These are phyloP conservation scores for Sebastes oblongus DNA, from an alignment of 2,797 vertebrate species.

Conservation along the genomic window DNA sequence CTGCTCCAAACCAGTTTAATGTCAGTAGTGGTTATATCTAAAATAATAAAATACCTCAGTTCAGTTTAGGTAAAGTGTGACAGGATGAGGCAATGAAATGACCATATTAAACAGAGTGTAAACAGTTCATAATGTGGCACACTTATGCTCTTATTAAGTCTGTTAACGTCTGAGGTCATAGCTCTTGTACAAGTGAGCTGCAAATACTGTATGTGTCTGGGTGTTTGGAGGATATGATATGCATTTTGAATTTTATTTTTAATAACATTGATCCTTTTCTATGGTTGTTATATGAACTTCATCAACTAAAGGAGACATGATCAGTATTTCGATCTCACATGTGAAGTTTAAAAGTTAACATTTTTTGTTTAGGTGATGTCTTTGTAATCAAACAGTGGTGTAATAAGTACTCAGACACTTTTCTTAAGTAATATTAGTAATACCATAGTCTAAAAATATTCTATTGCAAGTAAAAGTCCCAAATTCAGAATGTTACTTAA, in stretches of 20 bases:
- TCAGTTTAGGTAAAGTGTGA: not conserved
- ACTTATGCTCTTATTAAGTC: not conserved
- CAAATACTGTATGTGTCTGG: not conserved
- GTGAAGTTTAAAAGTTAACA: not conserved
- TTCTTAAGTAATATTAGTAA: too few relatives aligned
- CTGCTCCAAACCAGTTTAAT: not conserved
- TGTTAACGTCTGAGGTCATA: not conserved
- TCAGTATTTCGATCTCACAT: not conserved
- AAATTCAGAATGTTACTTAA: too few relatives aligned
- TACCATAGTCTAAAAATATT: too few relatives aligned
- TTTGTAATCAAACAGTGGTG: not conserved
- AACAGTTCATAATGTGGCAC: not conserved
- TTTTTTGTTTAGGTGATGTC: not conserved
- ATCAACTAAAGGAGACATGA: not conserved
- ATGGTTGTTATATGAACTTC: not conserved
- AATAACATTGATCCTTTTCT: not conserved
- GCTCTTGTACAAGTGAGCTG: not conserved
- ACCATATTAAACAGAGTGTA: not conserved
- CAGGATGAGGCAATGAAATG: not conserved
- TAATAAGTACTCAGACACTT: too few relatives aligned
- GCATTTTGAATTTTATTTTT: not conserved
- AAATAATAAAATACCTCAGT: not conserved
- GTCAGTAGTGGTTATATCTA: not conserved
- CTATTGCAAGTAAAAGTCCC: too few relatives aligned
- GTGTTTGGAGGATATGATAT: not conserved